Conservation (phyloP, 2,888 invertebrate genomes). For the Helleia helle region DNA sequence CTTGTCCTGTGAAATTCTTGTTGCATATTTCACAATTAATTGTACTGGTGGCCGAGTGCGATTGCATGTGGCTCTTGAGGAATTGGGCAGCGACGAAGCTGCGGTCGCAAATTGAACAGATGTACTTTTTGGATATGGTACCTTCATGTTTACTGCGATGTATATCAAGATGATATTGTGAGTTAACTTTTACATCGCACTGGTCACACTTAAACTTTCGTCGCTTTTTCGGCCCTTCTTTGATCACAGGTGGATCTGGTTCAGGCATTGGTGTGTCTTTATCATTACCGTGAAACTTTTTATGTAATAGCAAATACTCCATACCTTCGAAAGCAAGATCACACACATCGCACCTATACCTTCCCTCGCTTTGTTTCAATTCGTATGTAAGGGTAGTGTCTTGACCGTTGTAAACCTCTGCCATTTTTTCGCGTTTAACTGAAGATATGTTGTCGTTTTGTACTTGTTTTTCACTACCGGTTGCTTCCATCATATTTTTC, state of each 20-base stretch:
- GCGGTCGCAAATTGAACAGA: constrained; percentile 61
- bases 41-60: constrained; percentile 53
- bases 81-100: constrained; percentile 66
- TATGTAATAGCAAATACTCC: constrained; percentile 59
- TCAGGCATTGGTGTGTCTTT: constrained; percentile 51
- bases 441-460: constrained; percentile 41
- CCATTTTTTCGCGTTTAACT: constrained; percentile 66
- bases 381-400: constrained; percentile 51
- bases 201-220: constrained; percentile 62
- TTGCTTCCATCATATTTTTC: constrained; percentile 68
- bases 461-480: constrained; percentile 49
- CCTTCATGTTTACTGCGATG: constrained; percentile 66
- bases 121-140: constrained; percentile 49
- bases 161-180: constrained; percentile 63
- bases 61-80: constrained; percentile 65
- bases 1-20: constrained; percentile 63
- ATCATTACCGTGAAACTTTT: constrained; percentile 62
- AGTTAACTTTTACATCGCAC: constrained; percentile 65
- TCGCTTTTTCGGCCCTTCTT: constrained; percentile 53
- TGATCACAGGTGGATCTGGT: constrained; percentile 37
- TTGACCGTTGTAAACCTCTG: constrained; percentile 47
- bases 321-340: constrained; percentile 60
- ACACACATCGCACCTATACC: constrained; percentile 59
- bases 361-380: constrained; percentile 41
- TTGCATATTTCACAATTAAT: constrained; percentile 63